Base-by-base conservation (phyloP, 2,888 invertebrate species). In the Drosophila mulleri region DNA sequence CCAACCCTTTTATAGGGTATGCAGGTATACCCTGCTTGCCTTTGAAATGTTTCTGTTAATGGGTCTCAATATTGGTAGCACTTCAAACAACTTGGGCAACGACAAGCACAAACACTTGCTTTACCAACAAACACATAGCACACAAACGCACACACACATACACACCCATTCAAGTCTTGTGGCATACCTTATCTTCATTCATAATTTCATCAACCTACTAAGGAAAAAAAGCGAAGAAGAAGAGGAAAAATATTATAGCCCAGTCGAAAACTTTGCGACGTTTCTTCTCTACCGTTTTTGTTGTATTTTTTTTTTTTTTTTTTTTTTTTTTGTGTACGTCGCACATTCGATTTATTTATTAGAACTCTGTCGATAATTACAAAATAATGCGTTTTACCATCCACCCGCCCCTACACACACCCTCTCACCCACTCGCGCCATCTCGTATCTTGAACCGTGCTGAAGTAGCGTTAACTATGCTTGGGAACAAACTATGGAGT, bases 281-380 rank as follows among this genome's bases (percentile, higher is more conserved):
- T 57, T 37, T 59, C 35, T 44, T 50, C 35, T 59, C 39, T n/a
- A 32, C 26, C 11, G 11, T 18, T 67, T 39, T 44, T 70, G 16
- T 64, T 32, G 16, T 54, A 57, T 23, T 26, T 26, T 26, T 26
- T 26, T 26, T 26, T 26, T 26, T 26, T 26, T 26, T 26, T 26
- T 26, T 26, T 66, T 45, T 65, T 26, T 63, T 37, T 72, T 50
- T 45, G 48, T 72, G 56, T 52, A 39, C 56, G 72, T 61, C 52
- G 72, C 66, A 73, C 61, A 76, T 81, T 76, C 79, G 79, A 71
- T 78, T 83, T 85, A 90, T 90, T 88, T 90, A 90, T 90, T 89
- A 90, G 90, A 89, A 89, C 84, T 88, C 81, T 83, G 82, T 88
- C 90, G 89, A 90, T 91, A 91, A 90, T 90, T 91, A 90, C 87